Evolutionary conservation across 2,113 vertebrate species (phyloP).

Genomic region (Burhinus oedicnemus): DNA sequence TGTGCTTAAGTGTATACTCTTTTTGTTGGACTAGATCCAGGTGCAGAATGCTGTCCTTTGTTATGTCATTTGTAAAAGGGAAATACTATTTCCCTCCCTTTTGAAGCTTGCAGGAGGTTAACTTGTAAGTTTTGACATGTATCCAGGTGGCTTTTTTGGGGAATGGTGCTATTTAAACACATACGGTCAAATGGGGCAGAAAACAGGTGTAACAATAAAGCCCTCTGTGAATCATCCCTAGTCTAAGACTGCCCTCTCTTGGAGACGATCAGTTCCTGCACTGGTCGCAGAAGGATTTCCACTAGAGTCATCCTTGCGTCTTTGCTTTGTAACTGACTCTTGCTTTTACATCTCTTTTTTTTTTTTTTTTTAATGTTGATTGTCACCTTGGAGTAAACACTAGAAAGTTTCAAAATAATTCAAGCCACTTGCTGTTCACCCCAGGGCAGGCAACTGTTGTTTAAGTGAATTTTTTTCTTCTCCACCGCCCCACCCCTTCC

Average conservation of each 20-base stretch:
- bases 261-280: neutral
- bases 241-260: slow-evolving; percentile 56
- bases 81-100: neutral
- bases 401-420: neutral
- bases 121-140: neutral
- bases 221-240: neutral
- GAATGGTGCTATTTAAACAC: neutral
- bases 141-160: neutral
- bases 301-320: neutral
- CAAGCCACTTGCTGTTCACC: neutral
- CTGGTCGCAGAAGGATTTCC: neutral
- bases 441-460: neutral
- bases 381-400: neutral
- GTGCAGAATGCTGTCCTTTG: neutral
- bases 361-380: neutral
- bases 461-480: neutral
- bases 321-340: neutral
- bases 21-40: neutral
- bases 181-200: neutral
- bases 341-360: neutral
- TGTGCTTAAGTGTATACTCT: neutral
- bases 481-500: accelerated
- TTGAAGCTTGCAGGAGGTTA: neutral
- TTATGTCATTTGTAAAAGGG: neutral
- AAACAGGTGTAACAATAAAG: neutral